Percentiles rank a stretch among this genome's conserved stretches.
Evolutionary conservation across 2,797 vertebrate species (phyloP).

Genomic region (Heterohyrax brucei): DNA sequence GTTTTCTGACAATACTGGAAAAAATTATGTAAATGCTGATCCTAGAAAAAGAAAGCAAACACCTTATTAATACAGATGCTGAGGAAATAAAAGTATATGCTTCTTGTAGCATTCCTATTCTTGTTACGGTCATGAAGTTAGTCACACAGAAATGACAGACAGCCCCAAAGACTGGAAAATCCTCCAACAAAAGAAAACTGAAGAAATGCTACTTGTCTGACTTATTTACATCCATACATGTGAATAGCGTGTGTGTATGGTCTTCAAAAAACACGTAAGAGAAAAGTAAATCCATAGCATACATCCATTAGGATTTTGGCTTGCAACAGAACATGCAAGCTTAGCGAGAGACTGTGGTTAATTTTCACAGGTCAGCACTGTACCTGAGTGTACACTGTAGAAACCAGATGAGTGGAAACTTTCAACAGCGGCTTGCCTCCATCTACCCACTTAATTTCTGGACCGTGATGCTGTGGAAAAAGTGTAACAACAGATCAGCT

Average conservation of each 20-base stretch:
- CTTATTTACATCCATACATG: not conserved
- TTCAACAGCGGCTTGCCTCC: slow-evolving; percentile 96
- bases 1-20: slow-evolving; percentile 98
- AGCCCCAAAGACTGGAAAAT: slow-evolving; percentile 17
- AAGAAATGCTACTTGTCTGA: slow-evolving; percentile 14
- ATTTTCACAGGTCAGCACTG: not conserved
- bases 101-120: not conserved
- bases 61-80: slow-evolving; percentile 14
- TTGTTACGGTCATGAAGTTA: slow-evolving; percentile 44
- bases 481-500: not conserved
- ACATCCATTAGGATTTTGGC: not conserved
- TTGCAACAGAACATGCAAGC: not conserved
- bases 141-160: slow-evolving; percentile 43
- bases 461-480: slow-evolving; percentile 93
- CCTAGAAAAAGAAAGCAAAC: slow-evolving; percentile 87
- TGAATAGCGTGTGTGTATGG: not conserved
- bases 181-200: slow-evolving; percentile 18
- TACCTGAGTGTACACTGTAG: slow-evolving; percentile 98
- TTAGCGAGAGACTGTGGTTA: not conserved
- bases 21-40: slow-evolving; percentile 99
- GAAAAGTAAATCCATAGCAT: not conserved
- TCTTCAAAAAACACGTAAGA: not conserved
- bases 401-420: slow-evolving; percentile 97
- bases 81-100: not conserved
- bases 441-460: slow-evolving; percentile 98